Percentiles rank a stretch among this genome's conserved stretches.
Conservation (phyloP, 1,140 invertebrate species). For the Bombus vancouverensis region DNA sequence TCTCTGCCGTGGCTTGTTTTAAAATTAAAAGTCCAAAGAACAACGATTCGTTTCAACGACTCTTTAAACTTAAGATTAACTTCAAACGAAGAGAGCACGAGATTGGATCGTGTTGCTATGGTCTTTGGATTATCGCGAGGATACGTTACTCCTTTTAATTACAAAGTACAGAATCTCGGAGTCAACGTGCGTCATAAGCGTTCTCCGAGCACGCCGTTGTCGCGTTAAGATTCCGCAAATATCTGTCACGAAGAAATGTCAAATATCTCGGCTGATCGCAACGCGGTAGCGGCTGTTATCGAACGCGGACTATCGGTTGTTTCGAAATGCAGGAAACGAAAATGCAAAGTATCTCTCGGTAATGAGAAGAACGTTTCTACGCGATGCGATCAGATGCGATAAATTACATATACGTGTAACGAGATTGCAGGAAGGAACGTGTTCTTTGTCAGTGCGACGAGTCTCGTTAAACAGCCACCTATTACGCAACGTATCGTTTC, state of each 20-base stretch:
- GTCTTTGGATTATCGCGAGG: no score
- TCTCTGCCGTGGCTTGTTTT: neutral
- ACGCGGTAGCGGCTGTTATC: neutral
- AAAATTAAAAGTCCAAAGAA: no score
- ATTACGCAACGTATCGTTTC: conserved; percentile 27
- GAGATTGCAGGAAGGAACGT: conserved; percentile 34
- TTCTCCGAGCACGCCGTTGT: neutral
- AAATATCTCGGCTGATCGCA: neutral
- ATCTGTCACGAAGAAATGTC: neutral
- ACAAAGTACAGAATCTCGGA: neutral
- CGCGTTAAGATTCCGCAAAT: neutral
- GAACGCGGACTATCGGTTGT: neutral
- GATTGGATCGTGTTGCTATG: no score
- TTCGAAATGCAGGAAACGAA: neutral
- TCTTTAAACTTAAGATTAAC: no score
- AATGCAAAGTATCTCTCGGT: neutral
- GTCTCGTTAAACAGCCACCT: conserved; percentile 23
- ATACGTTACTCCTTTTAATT: neutral
- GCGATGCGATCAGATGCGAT: neutral
- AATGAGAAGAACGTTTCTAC: neutral
- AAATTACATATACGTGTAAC: neutral
- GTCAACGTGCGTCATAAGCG: neutral
- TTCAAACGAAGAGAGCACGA: no score
- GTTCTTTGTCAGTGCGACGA: conserved; percentile 34
- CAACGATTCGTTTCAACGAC: no score